Conservation (phyloP, 2,888 invertebrate species). For the Frankliniella fusca region DNA sequence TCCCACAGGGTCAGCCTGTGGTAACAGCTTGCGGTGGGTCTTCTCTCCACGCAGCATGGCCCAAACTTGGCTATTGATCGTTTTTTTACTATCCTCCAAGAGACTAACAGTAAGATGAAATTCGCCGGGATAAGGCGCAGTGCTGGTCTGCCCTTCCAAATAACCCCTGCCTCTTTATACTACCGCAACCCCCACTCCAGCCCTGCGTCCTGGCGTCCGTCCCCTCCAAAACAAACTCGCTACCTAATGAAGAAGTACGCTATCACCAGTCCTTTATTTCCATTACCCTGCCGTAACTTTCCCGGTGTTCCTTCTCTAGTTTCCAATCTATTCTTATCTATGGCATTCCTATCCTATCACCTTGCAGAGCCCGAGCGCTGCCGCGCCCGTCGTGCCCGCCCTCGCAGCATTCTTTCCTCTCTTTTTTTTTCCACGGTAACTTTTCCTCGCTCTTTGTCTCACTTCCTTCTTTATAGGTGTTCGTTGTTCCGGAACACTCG, state of each 20-base stretch:
- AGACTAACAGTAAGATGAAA: no score
- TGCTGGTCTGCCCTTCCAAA: no score
- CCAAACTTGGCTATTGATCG: no score
- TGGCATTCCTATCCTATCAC: constrained; percentile 14
- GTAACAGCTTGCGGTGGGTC: no score
- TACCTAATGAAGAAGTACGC: constrained; percentile 22
- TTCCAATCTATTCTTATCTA: constrained; percentile 26
- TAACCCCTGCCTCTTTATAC: not conserved
- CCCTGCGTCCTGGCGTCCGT: not conserved
- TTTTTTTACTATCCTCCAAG: no score
- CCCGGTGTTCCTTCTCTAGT: not conserved
- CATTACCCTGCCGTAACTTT: constrained; percentile 9
- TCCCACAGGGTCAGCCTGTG: no score
- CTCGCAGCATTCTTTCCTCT: not conserved
- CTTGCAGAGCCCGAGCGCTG: not conserved
- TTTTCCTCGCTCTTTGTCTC: constrained; percentile 22
- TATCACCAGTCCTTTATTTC: constrained; percentile 16
- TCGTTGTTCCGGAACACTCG: constrained; percentile 24
- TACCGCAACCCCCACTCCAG: not conserved
- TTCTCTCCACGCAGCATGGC: no score
- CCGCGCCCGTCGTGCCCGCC: not conserved
- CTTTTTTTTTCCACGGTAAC: not conserved
- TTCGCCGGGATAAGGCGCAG: no score
- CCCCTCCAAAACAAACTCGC: constrained; percentile 7
- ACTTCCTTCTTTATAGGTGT: constrained; percentile 25